Evolutionary conservation across 2,113 vertebrate species (phyloP), one percentile per base, ranked within the genome.

Genomic region (Tachuris rubrigastra): DNA sequence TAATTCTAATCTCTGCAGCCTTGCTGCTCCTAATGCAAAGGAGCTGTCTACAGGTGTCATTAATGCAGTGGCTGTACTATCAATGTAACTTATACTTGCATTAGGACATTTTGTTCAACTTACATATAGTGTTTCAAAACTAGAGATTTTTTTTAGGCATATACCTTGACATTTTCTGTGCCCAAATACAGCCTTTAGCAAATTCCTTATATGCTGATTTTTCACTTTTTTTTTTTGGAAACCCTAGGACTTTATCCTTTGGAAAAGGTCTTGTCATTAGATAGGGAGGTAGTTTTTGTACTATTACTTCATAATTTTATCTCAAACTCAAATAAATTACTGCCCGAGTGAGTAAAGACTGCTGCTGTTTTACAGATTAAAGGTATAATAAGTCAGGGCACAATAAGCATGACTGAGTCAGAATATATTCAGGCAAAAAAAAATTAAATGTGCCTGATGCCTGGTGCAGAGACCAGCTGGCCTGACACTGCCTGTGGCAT

Each of bases 381-480:
- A 91, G 42, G 41, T 66, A 17, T 73, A 58, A 71, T n/a, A 25
- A n/a, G 23, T 77, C 60, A 62, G 63, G 72, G 49, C 18, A 25
- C 46, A 83, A 16, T 14, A 69, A 74, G 46, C 46, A 16, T 2
- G 0, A 80, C 35, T 27, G 37, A 86, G 39, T 85, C 39, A 58
- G 37, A 42, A 56, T 59, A 52, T 25, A 66, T 53, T 88, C n/a
- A 76, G 55, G 50, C 1, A 6, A 88, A 91, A 66, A 66, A 74
- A 62, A 53, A 24, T 19, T 35, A 37, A 39, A 63, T 27, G 53
- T 72, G 66, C 62, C 44, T n/a, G 55, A 53, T 83, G 30, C 52
- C 62, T 89, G 60, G 44, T 82, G 31, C 35, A 73, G 81, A 93
- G 39, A 73, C 78, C 95, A 94, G 87, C 92, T 93, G 87, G 66